Percentiles rank a stretch among this genome's conserved stretches.
Evolutionary conservation across 1,140 invertebrate genomes (phyloP).

Genomic region (Orius laevigatus): DNA sequence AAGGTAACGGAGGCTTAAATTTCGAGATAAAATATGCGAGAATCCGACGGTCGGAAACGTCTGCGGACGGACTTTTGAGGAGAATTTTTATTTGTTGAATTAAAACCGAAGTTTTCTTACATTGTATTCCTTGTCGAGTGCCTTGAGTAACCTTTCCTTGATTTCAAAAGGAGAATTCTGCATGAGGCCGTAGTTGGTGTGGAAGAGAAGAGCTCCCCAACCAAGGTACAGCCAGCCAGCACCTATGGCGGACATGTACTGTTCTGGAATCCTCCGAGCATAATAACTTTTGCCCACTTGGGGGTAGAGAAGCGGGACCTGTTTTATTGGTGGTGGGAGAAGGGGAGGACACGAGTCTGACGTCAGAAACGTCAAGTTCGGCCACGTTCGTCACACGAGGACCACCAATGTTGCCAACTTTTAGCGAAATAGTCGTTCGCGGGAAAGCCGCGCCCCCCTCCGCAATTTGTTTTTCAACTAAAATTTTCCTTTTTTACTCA

Average conservation of each 20-base stretch:
- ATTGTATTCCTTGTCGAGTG: slow-evolving; percentile 44
- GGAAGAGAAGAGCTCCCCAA: slow-evolving; percentile 26
- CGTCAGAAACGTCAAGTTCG: slow-evolving; percentile 3
- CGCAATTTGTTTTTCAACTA: too few species aligned
- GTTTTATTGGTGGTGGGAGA: too few species aligned
- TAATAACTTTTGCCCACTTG: slow-evolving; percentile 20
- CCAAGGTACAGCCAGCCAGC: slow-evolving; percentile 27
- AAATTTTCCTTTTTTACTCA: too few species aligned
- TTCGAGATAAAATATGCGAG: slow-evolving; percentile 6
- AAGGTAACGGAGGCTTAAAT: background rate
- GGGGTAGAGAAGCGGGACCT: too few species aligned
- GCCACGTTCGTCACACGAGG: slow-evolving; percentile 4
- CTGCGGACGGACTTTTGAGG: background rate
- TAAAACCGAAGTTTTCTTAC: slow-evolving; percentile 28
- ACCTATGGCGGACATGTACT: slow-evolving; percentile 30
- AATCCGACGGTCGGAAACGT: slow-evolving; percentile 2
- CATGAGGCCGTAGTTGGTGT: slow-evolving; percentile 31
- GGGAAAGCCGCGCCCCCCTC: too few species aligned
- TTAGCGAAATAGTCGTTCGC: too few species aligned
- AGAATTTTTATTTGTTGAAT: slow-evolving; percentile 11
- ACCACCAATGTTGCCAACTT: too few species aligned
- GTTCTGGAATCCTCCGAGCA: slow-evolving; percentile 25
- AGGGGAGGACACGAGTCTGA: too few species aligned
- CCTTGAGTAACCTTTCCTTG: slow-evolving; percentile 42
- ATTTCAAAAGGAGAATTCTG: slow-evolving; percentile 40